Percentiles rank a stretch among this genome's conserved stretches.
Conservation (phyloP, 1,140 invertebrate genomes). For the Pentalonia nigronervosa region DNA sequence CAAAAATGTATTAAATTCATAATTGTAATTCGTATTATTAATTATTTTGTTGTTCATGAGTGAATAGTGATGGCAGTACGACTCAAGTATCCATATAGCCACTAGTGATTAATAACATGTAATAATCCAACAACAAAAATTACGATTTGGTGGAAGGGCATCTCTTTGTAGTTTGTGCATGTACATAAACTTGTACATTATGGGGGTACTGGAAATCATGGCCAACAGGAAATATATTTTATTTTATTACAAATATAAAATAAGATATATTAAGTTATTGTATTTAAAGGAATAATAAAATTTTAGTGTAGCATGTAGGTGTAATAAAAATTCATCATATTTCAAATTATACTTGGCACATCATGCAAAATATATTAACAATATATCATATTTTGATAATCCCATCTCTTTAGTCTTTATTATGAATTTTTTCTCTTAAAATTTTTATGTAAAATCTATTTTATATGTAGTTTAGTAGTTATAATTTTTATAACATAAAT, state of each 20-base stretch:
- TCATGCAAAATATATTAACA: background rate
- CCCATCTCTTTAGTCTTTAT: background rate
- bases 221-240: conserved; percentile 48
- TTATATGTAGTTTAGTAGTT: background rate
- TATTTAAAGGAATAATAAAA: background rate
- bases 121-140: background rate
- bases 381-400: background rate
- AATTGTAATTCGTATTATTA: conserved; percentile 10
- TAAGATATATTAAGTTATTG: conserved; percentile 31
- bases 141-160: conserved; percentile 9
- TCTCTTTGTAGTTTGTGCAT: background rate
- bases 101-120: background rate
- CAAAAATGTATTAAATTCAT: background rate
- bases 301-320: background rate
- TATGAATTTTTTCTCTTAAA: background rate
- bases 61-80: background rate
- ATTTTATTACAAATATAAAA: conserved; percentile 43
- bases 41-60: background rate
- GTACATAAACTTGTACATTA: background rate
- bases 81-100: background rate
- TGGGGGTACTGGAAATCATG: conserved; percentile 17
- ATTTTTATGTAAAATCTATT: background rate
- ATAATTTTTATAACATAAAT: background rate
- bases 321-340: background rate
- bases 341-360: background rate